Percentiles rank a stretch among this genome's conserved stretches.
phyloP scores from a whole-genome alignment of 37 sponge, comb jelly and placozoan genomes.

The Bolinopsis microptera region DNA sequence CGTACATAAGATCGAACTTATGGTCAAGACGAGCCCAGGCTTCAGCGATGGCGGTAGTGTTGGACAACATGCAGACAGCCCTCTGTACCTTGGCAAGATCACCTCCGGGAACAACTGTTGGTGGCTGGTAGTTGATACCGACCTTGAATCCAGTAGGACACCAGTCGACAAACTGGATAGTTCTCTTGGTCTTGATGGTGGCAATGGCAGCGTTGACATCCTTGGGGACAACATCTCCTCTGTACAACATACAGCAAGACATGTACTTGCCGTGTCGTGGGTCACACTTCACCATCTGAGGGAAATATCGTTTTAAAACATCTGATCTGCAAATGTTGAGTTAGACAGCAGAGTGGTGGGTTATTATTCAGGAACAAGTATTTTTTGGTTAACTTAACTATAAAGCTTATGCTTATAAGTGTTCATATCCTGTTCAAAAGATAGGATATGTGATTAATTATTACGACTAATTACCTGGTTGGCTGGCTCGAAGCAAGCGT shows the following conservation, averaged over 20 bases:
- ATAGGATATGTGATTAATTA: conserved; percentile 72
- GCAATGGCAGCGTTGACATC: conserved; percentile 96
- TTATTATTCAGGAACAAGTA: too few relatives aligned
- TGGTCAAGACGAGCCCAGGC: conserved; percentile 98
- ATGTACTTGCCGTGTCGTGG: conserved; percentile 99
- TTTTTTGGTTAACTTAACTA: too few relatives aligned
- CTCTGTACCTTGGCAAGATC: conserved; percentile 96
- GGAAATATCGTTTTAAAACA: too few relatives aligned
- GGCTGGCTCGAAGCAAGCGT: conserved; percentile 94
- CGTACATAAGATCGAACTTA: conserved; percentile 99
- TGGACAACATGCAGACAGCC: conserved; percentile 95
- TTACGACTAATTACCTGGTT: conserved; percentile 91
- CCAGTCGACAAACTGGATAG: conserved; percentile 99
- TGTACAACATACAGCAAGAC: conserved; percentile 95
- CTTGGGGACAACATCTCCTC: conserved; percentile 97
- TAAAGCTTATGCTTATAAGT: too few relatives aligned
- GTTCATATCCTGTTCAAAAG: too few relatives aligned
- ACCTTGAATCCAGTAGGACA: conserved; percentile 99
- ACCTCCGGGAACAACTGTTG: conserved; percentile 88
- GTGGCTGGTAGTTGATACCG: conserved; percentile 67
- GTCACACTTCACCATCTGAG: conserved; percentile 95
- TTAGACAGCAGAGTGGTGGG: too few relatives aligned
- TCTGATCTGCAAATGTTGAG: too few relatives aligned
- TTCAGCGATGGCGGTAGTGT: conserved; percentile 98
- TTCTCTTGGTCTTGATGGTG: conserved; percentile 96